Percentiles rank a stretch among this genome's conserved stretches.
Evolutionary conservation across 2,113 vertebrate genomes (phyloP).

Genomic region (Myanophis thanlyinensis): DNA sequence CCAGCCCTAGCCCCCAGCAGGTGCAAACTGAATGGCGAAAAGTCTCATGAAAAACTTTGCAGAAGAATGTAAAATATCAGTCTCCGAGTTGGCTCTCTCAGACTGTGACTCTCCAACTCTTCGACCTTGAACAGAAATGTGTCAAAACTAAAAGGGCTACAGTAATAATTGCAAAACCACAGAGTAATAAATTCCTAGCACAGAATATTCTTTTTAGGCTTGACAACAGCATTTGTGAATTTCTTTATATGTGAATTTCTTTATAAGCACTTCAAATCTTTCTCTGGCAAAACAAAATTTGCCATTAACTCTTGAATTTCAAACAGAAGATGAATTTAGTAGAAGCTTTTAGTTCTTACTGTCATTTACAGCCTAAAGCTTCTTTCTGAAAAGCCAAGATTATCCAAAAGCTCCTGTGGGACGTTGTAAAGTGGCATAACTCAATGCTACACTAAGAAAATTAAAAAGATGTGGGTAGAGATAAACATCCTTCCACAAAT

Average conservation of each 20-base stretch:
- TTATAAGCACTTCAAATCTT: background rate
- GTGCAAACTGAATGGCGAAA: too few relatives aligned
- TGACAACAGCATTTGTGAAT: background rate
- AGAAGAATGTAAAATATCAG: too few relatives aligned
- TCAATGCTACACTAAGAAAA: background rate
- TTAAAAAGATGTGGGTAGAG: background rate
- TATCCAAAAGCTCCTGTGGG: constrained; percentile 12
- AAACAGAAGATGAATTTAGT: constrained; percentile 17
- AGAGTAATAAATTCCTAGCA: too few relatives aligned
- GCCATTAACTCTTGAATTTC: background rate
- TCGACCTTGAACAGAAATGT: too few relatives aligned
- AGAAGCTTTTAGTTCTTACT: fast-evolving
- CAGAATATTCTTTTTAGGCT: too few relatives aligned
- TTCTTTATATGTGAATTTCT: background rate
- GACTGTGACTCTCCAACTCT: too few relatives aligned
- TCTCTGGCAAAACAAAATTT: constrained; percentile 37
- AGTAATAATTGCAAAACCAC: too few relatives aligned
- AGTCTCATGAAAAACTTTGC: too few relatives aligned
- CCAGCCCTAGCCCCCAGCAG: too few relatives aligned
- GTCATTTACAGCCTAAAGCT: constrained; percentile 29
- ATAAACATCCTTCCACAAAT: fast-evolving
- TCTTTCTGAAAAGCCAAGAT: background rate
- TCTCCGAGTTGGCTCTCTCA: too few relatives aligned
- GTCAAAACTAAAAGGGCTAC: too few relatives aligned
- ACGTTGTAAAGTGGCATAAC: background rate